Conservation (phyloP, 2,797 vertebrate genomes). For the Rhinoraja longicauda region DNA sequence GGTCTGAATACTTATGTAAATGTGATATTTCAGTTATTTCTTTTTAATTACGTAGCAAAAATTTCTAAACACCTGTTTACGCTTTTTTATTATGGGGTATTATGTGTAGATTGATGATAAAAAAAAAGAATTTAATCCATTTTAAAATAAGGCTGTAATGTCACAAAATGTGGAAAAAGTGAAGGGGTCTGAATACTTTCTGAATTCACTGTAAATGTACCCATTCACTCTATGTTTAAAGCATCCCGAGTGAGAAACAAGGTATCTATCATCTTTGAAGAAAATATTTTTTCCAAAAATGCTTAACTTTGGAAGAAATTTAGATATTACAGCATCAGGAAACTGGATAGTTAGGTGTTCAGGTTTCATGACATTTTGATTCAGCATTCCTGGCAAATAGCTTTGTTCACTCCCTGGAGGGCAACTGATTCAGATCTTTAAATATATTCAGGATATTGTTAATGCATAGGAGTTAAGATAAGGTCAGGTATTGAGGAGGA, state of each 20-base stretch:
- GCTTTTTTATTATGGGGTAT: too few relatives aligned
- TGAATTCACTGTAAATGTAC: neutral
- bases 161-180: too few relatives aligned
- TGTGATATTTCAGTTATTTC: too few relatives aligned
- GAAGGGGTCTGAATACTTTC: too few relatives aligned
- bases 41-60: too few relatives aligned
- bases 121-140: too few relatives aligned
- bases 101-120: too few relatives aligned
- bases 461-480: neutral
- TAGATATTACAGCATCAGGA: neutral
- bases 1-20: too few relatives aligned
- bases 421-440: neutral
- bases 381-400: neutral
- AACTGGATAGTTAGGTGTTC: neutral
- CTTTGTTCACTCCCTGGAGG: neutral
- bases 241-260: neutral
- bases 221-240: neutral
- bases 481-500: neutral
- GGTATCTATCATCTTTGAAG: neutral
- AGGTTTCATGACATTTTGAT: neutral
- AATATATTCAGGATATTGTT: neutral
- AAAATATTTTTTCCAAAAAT: neutral
- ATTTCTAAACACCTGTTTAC: too few relatives aligned
- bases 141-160: too few relatives aligned
- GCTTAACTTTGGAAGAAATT: neutral